Percentiles rank a stretch among this genome's conserved stretches.
Evolutionary conservation across 1,140 invertebrate species (phyloP).

Genomic region (Calephelis virginiensis): DNA sequence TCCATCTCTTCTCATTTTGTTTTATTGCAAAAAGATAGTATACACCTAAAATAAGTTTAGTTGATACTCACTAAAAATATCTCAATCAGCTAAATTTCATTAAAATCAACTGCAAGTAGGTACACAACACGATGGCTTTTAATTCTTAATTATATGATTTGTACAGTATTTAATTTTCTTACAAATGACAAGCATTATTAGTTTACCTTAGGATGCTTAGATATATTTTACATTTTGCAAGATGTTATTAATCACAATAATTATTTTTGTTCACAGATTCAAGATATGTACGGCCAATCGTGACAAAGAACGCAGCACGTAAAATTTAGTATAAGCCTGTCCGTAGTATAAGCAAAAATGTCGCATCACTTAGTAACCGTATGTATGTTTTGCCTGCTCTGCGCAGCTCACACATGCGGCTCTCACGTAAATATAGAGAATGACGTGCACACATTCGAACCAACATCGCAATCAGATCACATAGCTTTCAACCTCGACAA

Average conservation of each 20-base stretch:
- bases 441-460: constrained; percentile 43
- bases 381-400: constrained; percentile 88
- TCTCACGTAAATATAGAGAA: constrained; percentile 74
- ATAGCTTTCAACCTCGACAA: constrained; percentile 43
- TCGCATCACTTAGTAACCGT: constrained; percentile 83
- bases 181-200: no score
- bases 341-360: constrained; percentile 47
- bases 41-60: no score
- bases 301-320: constrained; percentile 15
- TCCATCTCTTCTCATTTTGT: no score
- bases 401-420: constrained; percentile 86
- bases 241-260: not conserved
- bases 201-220: no score
- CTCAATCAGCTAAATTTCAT: no score
- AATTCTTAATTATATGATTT: no score
- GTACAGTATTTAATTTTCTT: no score
- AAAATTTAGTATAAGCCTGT: constrained; percentile 25
- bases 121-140: no score
- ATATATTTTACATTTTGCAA: no score
- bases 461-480: constrained; percentile 35
- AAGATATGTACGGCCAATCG: constrained; percentile 36
- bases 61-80: no score
- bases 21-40: no score
- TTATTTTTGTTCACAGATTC: constrained; percentile 55
- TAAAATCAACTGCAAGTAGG: no score